Evolutionary conservation across 2,888 invertebrate species (phyloP).

Genomic region (Machimus atricapillus): DNA sequence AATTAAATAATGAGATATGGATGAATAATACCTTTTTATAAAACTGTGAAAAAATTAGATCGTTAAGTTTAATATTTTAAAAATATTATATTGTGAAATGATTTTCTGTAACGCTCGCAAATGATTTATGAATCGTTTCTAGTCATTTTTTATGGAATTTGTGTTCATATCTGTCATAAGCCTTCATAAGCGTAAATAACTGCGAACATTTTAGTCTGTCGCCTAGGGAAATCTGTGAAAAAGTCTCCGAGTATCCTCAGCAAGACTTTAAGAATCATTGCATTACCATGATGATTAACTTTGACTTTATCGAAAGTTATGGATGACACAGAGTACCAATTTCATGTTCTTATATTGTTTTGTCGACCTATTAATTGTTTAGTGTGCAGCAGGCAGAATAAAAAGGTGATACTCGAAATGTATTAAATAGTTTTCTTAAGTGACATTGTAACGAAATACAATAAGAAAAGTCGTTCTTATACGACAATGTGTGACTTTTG

Average conservation of each 20-base stretch:
- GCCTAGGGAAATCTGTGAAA: background rate
- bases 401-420: background rate
- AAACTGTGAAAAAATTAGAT: background rate
- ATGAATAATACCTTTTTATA: constrained; percentile 2
- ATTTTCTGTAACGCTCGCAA: background rate
- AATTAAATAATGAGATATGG: background rate
- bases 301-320: background rate
- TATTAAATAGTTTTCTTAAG: background rate
- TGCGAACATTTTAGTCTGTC: background rate
- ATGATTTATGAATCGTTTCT: constrained; percentile 20
- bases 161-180: background rate
- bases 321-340: background rate
- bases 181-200: background rate
- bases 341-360: background rate
- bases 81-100: background rate
- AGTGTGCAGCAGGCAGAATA: background rate
- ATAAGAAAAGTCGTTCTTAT: background rate
- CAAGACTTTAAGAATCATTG: background rate
- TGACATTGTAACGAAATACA: background rate
- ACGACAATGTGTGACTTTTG: background rate
- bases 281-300: background rate
- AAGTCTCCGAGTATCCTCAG: background rate
- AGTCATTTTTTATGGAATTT: constrained; percentile 15
- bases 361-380: background rate
- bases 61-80: background rate